Evolutionary conservation across 2,888 invertebrate species (phyloP), one percentile per base, ranked within the genome.

Genomic region (Microlaimidae sp.): DNA sequence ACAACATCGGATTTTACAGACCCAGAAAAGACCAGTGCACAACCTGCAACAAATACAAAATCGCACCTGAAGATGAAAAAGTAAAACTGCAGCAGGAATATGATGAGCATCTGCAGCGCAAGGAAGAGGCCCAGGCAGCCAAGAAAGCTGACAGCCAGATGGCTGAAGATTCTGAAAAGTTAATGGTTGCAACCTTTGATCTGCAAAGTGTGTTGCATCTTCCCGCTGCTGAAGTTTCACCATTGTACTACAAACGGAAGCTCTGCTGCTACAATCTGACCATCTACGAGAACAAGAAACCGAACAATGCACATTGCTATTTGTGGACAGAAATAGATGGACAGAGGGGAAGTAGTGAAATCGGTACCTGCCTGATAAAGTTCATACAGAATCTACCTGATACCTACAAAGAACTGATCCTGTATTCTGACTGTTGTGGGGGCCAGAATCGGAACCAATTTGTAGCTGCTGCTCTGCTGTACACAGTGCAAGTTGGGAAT

Each of bases 221-320:
- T n/a, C 53, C 53, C 21, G 17, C 5, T 53, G 5, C 52, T 7
- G n/a, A 52, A 26, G 52, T 7, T 7, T 52, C 51, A 52, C n/a
- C 26, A 10, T 52, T 52, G 21, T 52, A 52, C 26, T 52, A 52
- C 27, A 52, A 52, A 23, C 53, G 53, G 10, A 52, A 52, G 27
- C 49, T 52, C 5, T 26, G 29, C 29, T 49, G 51, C 23, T 52
- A 52, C 27, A 52, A 52, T 26, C 29, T 52, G 13, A 52, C 53
- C 17, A 17, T 52, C 17, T 26, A 5, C 5, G 51, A 50, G 7
- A n/a, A n/a, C n/a, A n/a, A n/a, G n/a, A n/a, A n/a, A n/a, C n/a
- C n/a, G n/a, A n/a, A n/a, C n/a, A n/a, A n/a, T n/a, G 51, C 26
- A 7, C 49, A 51, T 23, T 51, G 51, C 26, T 51, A 21, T 29